phyloP scores from a whole-genome alignment of 2,888 invertebrate genomes.

The Perizoma flavofasciatum region DNA sequence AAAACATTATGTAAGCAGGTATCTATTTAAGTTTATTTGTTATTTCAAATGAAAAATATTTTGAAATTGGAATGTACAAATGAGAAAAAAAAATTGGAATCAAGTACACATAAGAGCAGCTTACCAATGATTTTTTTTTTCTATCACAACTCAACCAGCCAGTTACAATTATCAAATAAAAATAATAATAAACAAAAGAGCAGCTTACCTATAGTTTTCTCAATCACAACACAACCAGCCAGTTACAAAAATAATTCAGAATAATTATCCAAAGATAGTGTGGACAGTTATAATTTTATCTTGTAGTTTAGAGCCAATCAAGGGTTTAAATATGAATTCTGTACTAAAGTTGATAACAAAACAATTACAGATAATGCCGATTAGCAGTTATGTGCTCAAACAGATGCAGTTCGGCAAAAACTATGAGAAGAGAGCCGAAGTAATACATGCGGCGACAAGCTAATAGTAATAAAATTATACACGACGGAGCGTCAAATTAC shows the following conservation, averaged over 20 bases:
- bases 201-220: constrained; percentile 16
- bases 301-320: constrained; percentile 75
- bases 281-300: constrained; percentile 56
- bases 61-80: no score
- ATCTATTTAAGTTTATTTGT: no score
- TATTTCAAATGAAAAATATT: no score
- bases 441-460: constrained; percentile 73
- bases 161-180: no score
- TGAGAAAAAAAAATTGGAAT: no score
- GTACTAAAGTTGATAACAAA: constrained; percentile 75
- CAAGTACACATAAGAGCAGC: no score
- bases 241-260: constrained; percentile 26
- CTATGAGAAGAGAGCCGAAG: constrained; percentile 24
- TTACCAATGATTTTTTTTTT: no score
- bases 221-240: constrained; percentile 26
- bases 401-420: constrained; percentile 55
- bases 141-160: no score
- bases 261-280: constrained; percentile 18
- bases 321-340: constrained; percentile 74
- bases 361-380: constrained; percentile 77
- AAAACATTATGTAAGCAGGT: no score
- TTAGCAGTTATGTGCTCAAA: constrained; percentile 54
- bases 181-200: no score
- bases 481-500: constrained; percentile 82
- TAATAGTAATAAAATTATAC: constrained; percentile 83